Evolutionary conservation across 2,797 vertebrate species (phyloP), one percentile per base, ranked within the genome.

Genomic region (Chaunax sp.): DNA sequence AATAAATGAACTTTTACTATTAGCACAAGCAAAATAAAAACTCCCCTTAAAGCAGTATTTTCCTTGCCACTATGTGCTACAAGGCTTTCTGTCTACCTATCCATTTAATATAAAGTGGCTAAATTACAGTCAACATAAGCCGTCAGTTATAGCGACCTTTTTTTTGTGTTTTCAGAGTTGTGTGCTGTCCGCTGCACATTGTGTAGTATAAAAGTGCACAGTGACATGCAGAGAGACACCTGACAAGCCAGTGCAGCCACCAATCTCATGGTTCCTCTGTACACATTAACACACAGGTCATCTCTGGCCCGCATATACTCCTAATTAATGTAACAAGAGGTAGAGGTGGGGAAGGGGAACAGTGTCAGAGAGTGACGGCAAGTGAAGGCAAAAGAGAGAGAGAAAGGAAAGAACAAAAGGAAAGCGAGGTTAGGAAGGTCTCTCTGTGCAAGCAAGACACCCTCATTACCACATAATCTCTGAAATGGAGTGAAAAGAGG

Each of bases 401-500:
- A 55, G 55, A 38, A 30, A 50, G 69, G 49, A 47, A 54, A 58
- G 43, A 65, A 69, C 35, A 44, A 69, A 74, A 73, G 56, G 69
- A 67, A 69, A 73, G 78, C 4, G 1, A 52, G 83, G 79, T 84
- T 77, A 78, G 35, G 51, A 64, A 64, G 75, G 82, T 82, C 69
- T 54, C 5, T 1, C 41, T 61, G 68, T 68, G 74, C 69, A 72
- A 69, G 64, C 75, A 67, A 71, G 68, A 73, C 64, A 56, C 30
- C 65, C 82, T 87, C 81, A 84, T 89, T 85, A 87, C 80, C 72
- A 69, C 56, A 67, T 86, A 52, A 85, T 79, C 71, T 77, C 58
- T 67, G 64, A 77, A 65, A 81, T 68, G 43, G 69, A 58, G 60
- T 33, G 63, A 82, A 64, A 76, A 50, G 64, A 63, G 62, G 69